Evolutionary conservation across 1,140 invertebrate genomes (phyloP), one percentile per base, ranked within the genome.

Genomic region (Calliphora vicina): DNA sequence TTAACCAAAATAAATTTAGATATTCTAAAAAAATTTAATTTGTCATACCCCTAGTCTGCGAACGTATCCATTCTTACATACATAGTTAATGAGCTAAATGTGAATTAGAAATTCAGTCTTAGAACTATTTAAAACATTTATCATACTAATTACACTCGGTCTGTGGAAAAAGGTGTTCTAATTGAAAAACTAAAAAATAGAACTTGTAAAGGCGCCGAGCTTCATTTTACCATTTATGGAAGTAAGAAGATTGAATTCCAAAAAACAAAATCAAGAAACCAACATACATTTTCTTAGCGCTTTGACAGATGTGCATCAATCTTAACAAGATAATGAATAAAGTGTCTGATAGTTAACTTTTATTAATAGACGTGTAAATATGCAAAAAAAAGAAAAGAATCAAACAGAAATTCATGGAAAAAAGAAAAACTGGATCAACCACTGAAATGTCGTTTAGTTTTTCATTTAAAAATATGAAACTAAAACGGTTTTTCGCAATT

Each of bases 351-450:
- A 29, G 27, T 76, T 76, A 76, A 20, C 17, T 76, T 76, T 76
- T 76, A 78, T 78, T 78, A 43, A 45, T 78, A 23, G 9, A 78
- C 74, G 74, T 78, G 74, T 78, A 78, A 78, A 78, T 78, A 78
- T 78, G 74, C 29, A 43, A 78, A 45, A 45, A 45, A 8, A 78
- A 78, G 25, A 78, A 45, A 43, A 78, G 9, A 25, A 6, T 5
- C 0, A 50, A 50, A 50, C 17, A n/a, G 45, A 13, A 50, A 35
- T 35, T 35, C 35, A 35, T 5, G 10, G 35, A 35, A 29, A 8
- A 29, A 35, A 10, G 8, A 10, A 67, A 23, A 67, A 67, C 61
- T 67, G 20, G 61, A 67, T 67, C 61, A 67, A 6, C 61, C n/a
- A 67, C 61, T 57, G 15, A 67, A 67, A 23, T 25, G 61, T 67